Percentiles rank a stretch among this genome's conserved stretches.
These are phyloP conservation scores for Chaenocephalus aceratus DNA, from an alignment of 2,113 vertebrate species.

Conservation along the genomic window DNA sequence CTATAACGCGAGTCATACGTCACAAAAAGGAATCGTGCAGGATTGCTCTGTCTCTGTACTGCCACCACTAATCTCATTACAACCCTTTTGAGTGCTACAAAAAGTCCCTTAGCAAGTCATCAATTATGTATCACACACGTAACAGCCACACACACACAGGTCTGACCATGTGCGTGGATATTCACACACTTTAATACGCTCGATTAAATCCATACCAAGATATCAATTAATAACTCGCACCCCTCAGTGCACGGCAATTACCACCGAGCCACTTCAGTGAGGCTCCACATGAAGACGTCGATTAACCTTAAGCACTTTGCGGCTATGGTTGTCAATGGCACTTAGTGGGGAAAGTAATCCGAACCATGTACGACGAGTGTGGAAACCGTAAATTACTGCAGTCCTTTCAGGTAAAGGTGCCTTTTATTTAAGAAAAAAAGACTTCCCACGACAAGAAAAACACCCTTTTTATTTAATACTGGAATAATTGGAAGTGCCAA, in stretches of 20 bases:
- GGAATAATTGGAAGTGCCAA: background rate
- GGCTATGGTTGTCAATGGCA: constrained; percentile 34
- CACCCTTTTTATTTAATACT: background rate
- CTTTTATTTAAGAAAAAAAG: background rate
- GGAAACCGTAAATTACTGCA: background rate
- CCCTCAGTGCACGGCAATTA: constrained; percentile 41
- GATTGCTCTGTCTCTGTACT: too few relatives aligned
- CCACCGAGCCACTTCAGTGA: constrained; percentile 23
- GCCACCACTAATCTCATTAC: too few relatives aligned
- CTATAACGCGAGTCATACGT: too few relatives aligned
- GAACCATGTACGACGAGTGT: background rate
- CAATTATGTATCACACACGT: too few relatives aligned
- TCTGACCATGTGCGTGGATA: too few relatives aligned
- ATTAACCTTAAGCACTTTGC: constrained; percentile 28
- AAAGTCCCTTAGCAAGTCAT: too few relatives aligned
- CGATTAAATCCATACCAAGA: too few relatives aligned
- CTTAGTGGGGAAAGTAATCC: constrained; percentile 16
- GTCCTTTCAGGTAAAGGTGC: background rate
- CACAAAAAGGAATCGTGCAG: too few relatives aligned
- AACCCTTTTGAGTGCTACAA: too few relatives aligned
- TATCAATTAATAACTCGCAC: constrained; percentile 9
- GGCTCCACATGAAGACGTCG: constrained; percentile 31
- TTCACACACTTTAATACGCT: too few relatives aligned
- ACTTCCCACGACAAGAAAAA: background rate
- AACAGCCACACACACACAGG: too few relatives aligned